Conservation (phyloP, 2,797 vertebrate species). For the Rhadinocentrus ornatus region DNA sequence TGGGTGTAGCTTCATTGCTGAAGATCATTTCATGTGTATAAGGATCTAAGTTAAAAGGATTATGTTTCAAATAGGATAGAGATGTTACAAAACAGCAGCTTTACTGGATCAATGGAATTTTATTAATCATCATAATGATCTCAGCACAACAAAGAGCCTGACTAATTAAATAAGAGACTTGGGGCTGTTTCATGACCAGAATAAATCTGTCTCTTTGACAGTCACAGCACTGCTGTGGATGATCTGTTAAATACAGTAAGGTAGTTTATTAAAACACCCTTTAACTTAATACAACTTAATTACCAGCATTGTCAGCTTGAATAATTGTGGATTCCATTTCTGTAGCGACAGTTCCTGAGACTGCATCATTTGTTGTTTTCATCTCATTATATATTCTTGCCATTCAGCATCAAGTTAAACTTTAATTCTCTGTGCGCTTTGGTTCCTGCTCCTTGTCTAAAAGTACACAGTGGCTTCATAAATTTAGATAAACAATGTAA, state of each 20-base stretch:
- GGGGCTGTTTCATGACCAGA: slow-evolving; percentile 48
- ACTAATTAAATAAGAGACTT: slow-evolving; percentile 68
- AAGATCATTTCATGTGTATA: slow-evolving; percentile 8
- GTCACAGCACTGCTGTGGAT: slow-evolving; percentile 49
- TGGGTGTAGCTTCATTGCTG: too few relatives aligned
- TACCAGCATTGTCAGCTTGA: slow-evolving; percentile 51
- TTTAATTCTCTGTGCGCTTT: slow-evolving; percentile 57
- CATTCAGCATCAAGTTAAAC: slow-evolving; percentile 53
- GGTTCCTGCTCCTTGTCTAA: slow-evolving; percentile 27
- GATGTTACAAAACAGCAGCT: slow-evolving; percentile 52
- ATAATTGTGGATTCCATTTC: slow-evolving; percentile 42
- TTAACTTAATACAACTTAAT: slow-evolving; percentile 72
- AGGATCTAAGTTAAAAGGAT: slow-evolving; percentile 58
- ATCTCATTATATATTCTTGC: slow-evolving; percentile 27
- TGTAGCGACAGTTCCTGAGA: slow-evolving; percentile 28
- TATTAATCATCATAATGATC: slow-evolving; percentile 77
- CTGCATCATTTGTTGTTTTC: slow-evolving; percentile 20
- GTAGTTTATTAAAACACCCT: slow-evolving; percentile 64
- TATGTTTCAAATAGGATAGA: slow-evolving; percentile 52
- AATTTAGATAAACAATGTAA: slow-evolving; percentile 59
- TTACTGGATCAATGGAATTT: slow-evolving; percentile 70
- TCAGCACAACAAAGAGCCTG: slow-evolving; percentile 46
- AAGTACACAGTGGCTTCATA: slow-evolving; percentile 50
- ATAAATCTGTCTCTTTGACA: slow-evolving; percentile 46
- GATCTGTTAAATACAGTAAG: slow-evolving; percentile 70